Percentiles rank a stretch among this genome's conserved stretches.
Evolutionary conservation across 2,113 vertebrate species (phyloP).

Genomic region (Brachyhypopomus gauderio): DNA sequence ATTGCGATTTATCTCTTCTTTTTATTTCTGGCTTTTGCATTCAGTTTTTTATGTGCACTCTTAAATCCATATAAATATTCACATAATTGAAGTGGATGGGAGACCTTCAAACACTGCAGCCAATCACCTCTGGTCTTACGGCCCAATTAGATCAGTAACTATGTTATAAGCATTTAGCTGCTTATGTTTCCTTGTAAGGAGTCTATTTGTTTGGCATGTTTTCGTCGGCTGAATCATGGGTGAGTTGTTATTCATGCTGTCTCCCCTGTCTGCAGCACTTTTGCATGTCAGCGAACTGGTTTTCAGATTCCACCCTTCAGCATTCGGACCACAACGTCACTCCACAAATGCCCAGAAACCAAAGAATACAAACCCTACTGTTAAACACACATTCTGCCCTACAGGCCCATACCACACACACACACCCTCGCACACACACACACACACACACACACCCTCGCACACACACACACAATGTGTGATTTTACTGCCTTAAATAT

Average conservation of each 20-base stretch:
- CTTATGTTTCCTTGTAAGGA: not conserved
- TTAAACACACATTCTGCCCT: conserved; percentile 22
- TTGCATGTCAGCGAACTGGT: not conserved
- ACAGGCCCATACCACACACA: conserved; percentile 4
- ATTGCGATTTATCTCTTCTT: no score
- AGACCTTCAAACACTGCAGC: not conserved
- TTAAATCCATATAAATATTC: no score
- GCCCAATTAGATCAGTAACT: conserved; percentile 4
- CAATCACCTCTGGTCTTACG: not conserved
- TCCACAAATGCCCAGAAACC: not conserved
- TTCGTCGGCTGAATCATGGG: not conserved
- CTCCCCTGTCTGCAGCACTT: not conserved
- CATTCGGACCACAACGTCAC: conserved; percentile 12
- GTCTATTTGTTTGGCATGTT: not conserved
- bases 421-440: conserved; percentile 1
- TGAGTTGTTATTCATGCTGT: not conserved
- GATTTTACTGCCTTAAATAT: conserved; percentile 31
- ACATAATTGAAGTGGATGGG: no score
- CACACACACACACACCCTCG: not conserved
- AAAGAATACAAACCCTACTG: conserved; percentile 19
- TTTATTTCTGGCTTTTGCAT: no score
- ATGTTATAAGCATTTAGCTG: not conserved
- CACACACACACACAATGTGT: conserved; percentile 16
- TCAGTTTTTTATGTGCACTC: no score
- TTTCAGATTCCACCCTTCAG: not conserved